Conservation (phyloP, 2,797 vertebrate genomes). For the Smutsia gigantea region DNA sequence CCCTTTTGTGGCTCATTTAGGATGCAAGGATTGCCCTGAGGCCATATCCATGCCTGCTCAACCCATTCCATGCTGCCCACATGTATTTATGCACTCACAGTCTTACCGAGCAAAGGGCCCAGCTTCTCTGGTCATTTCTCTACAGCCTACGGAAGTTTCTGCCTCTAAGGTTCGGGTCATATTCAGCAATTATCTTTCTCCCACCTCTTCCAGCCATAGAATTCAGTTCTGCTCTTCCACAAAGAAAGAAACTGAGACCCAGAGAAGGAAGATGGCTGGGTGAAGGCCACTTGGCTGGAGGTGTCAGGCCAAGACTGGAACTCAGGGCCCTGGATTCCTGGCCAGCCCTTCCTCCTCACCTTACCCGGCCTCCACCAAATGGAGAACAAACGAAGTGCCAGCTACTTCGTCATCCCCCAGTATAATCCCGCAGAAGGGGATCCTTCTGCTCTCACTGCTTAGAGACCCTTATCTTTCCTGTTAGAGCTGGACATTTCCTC, state of each 20-base stretch:
- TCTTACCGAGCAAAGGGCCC: background rate
- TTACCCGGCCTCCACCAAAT: background rate
- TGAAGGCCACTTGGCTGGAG: background rate
- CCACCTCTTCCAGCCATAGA: background rate
- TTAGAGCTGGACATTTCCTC: background rate
- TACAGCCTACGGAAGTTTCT: background rate
- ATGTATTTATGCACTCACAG: background rate
- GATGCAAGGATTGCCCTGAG: background rate
- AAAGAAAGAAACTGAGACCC: background rate
- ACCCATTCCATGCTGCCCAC: background rate
- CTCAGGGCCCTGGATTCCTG: background rate
- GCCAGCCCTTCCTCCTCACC: background rate
- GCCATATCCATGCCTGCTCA: background rate
- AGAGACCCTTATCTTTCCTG: background rate
- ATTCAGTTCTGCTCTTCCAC: conserved; percentile 1
- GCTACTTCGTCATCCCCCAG: background rate
- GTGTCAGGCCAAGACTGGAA: background rate
- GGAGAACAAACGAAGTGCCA: background rate
- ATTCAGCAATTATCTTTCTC: background rate
- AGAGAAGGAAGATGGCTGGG: background rate
- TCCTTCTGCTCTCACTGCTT: background rate
- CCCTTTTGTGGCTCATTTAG: background rate
- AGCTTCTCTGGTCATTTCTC: background rate
- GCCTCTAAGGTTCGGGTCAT: background rate
- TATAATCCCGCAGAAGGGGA: background rate